Base-by-base conservation (phyloP, 92 coral and sea anemone genomes). In the Palythoa grandis region DNA sequence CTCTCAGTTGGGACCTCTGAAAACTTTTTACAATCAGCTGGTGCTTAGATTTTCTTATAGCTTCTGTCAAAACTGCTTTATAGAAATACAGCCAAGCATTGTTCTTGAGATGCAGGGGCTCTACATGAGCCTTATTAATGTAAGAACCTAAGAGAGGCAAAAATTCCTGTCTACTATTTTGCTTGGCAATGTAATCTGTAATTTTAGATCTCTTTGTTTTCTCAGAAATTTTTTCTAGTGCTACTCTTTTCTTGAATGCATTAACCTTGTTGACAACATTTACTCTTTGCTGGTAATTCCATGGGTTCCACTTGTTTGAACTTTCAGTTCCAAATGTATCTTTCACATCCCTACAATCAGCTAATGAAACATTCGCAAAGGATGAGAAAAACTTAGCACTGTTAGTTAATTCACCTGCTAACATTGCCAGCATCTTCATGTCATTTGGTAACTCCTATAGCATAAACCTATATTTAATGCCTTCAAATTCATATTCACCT, bases 371-470 rank as follows among this genome's bases (percentile, higher is more conserved):
- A 89, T 86, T 89, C 0, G 78, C 87, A 89, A 86, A 89, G 3
- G 92, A 57, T 3, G 92, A 84, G 15, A 89, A 89, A 52, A 61
- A 89, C 65, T 40, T 78, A 37, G 89, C 82, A 69, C 74, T 23
- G 24, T 50, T 85, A 20, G 88, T 53, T 5, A 89, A 52, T 47
- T 89, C 92, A 8, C 92, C 92, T 7, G 86, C 89, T 20, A 89
- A 29, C 78, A 85, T 71, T 15, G 83, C 89, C 5, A 91, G 71
- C 94, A 91, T 91, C 76, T 91, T 88, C 90, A 92, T 86, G 74
- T 92, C 94, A 83, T 89, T 92, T 17, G 95, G 92, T 74, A 92
- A 78, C 84, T 89, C 95, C 52, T 87, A 82, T 20, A 88, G 78
- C 68, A 72, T 88, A 76, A 91, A 91, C 40, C 84, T 88, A 47